Percentiles rank a stretch among this genome's conserved stretches.
Conservation (phyloP, 2,797 vertebrate genomes). For the Gorsachius magnificus region DNA sequence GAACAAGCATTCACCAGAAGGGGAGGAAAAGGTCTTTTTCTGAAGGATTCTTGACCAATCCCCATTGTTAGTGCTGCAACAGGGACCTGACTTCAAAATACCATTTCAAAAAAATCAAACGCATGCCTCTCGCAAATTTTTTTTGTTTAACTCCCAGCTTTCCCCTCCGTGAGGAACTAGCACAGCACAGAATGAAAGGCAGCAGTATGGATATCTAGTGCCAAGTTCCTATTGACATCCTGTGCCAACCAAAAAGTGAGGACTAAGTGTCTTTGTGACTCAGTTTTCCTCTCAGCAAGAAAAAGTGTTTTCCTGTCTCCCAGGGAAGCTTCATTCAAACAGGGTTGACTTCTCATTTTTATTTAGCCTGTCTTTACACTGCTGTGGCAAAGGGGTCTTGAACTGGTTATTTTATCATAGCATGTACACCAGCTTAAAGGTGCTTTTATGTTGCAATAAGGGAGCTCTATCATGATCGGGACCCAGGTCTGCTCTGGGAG, state of each 20-base stretch:
- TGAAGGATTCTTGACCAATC: constrained; percentile 7
- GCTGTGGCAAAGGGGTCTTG: not conserved
- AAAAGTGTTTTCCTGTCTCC: not conserved
- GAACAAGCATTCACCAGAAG: constrained; percentile 14
- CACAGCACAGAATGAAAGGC: not conserved
- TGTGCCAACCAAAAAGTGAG: not conserved
- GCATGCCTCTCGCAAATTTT: not conserved
- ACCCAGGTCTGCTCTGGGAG: not conserved
- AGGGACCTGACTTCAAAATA: constrained; percentile 1
- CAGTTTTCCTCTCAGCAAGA: not conserved
- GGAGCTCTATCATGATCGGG: not conserved
- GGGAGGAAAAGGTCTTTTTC: not conserved
- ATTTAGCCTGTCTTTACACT: not conserved
- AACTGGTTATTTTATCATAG: not conserved
- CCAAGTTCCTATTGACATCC: not conserved
- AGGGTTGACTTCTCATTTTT: not conserved
- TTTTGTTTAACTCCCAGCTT: not conserved
- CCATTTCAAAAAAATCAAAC: not conserved
- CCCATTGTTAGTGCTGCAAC: not conserved
- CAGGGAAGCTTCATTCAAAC: not conserved
- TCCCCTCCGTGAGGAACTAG: not conserved
- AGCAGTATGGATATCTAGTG: not conserved
- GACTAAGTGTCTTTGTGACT: constrained; percentile 18
- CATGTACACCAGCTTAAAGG: not conserved
- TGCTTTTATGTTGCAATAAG: not conserved